Conservation (phyloP, 2,113 vertebrate genomes). For the Cyanistes caeruleus region DNA sequence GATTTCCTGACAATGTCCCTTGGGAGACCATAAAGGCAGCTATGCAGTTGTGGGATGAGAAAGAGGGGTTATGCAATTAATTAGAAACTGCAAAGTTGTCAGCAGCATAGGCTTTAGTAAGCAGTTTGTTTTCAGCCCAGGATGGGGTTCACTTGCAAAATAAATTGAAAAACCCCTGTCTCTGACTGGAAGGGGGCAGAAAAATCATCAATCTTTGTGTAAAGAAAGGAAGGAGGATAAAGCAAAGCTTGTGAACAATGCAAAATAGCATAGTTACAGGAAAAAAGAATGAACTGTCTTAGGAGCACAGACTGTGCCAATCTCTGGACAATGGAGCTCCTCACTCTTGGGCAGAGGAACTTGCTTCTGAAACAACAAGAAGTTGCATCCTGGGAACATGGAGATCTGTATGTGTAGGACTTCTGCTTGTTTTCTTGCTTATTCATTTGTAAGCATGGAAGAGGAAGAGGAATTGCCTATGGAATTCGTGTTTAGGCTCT, state of each 20-base stretch:
- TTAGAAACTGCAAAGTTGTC: neutral
- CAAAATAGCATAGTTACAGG: neutral
- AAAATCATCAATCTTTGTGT: neutral
- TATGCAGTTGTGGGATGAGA: neutral
- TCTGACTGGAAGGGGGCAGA: neutral
- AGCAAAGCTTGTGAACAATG: neutral
- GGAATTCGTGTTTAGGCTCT: too few relatives aligned
- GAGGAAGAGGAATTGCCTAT: neutral
- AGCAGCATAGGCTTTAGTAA: neutral
- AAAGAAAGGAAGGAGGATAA: neutral
- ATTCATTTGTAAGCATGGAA: neutral
- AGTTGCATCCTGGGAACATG: neutral
- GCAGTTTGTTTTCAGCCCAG: neutral
- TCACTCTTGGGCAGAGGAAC: neutral
- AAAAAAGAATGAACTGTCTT: neutral
- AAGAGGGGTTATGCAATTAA: neutral
- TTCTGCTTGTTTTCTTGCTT: neutral
- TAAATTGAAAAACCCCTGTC: neutral
- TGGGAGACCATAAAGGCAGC: neutral
- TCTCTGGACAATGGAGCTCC: neutral
- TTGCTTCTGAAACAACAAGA: neutral
- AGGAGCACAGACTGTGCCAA: neutral
- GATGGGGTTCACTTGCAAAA: neutral
- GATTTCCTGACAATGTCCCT: neutral
- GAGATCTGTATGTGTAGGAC: neutral